Percentiles rank a stretch among this genome's conserved stretches.
phyloP scores from a whole-genome alignment of 2,113 vertebrate genomes.

The Seriola rivoliana region DNA sequence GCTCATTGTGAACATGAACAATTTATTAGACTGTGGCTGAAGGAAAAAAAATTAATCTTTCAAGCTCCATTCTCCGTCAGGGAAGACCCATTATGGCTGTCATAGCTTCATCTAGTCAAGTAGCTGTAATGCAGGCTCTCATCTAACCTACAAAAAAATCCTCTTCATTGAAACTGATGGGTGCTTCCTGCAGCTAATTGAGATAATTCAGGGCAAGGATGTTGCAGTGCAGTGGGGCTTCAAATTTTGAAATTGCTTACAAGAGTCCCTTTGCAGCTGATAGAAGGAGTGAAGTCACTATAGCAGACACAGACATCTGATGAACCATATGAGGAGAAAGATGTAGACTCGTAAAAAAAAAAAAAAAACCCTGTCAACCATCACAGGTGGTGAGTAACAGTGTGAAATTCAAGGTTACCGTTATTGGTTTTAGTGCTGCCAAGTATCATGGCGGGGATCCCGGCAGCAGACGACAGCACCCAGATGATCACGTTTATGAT shows the following conservation, averaged over 20 bases:
- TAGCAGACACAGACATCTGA: neutral
- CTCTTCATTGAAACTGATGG: constrained; percentile 25
- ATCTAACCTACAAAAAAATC: constrained; percentile 1
- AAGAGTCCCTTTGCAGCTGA: constrained; percentile 2
- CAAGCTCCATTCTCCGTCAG: neutral
- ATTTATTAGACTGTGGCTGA: neutral
- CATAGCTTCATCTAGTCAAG: constrained; percentile 26
- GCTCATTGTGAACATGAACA: neutral
- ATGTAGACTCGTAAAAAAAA: no score
- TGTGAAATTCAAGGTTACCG: constrained; percentile 81
- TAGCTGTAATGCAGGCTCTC: constrained; percentile 14
- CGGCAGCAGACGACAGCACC: constrained; percentile 94
- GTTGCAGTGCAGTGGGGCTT: neutral
- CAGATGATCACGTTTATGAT: constrained; percentile 97
- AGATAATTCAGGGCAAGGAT: constrained; percentile 11
- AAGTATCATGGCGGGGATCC: constrained; percentile 95
- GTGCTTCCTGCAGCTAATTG: constrained; percentile 2
- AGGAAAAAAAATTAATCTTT: constrained; percentile 2
- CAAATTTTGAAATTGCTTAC: constrained; percentile 9
- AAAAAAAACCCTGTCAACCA: neutral
- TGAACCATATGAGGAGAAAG: no score
- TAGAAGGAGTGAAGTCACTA: neutral
- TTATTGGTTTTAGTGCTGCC: constrained; percentile 95
- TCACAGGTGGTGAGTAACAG: neutral
- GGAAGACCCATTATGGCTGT: constrained; percentile 7